Conservation (phyloP, 2,797 vertebrate species). For the Diceros bicornis region DNA sequence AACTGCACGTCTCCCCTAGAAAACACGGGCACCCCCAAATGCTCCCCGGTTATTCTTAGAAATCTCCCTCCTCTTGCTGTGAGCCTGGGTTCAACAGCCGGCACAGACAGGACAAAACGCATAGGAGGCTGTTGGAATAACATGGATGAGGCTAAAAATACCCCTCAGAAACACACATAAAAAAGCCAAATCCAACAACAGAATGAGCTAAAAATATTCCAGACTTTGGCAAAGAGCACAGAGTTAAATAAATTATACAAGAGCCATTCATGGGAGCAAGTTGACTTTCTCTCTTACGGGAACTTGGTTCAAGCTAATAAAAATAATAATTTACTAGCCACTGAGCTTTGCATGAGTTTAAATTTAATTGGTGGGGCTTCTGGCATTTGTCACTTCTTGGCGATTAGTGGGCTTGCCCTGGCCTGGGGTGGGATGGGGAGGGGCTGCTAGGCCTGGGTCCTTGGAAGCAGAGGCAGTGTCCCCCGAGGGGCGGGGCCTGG, state of each 20-base stretch:
- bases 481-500: neutral
- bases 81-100: slow-evolving; percentile 84
- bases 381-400: slow-evolving; percentile 87
- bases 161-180: slow-evolving; percentile 87
- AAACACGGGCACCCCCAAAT: slow-evolving; percentile 69
- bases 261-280: slow-evolving; percentile 86
- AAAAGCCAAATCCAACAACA: slow-evolving; percentile 90
- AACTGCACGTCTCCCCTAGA: slow-evolving; percentile 37
- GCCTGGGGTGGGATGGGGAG: slow-evolving; percentile 52
- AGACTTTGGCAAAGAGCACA: slow-evolving; percentile 89
- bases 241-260: slow-evolving; percentile 90
- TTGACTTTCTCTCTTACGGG: slow-evolving; percentile 85
- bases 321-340: slow-evolving; percentile 86
- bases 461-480: neutral
- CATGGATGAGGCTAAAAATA: slow-evolving; percentile 90
- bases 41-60: slow-evolving; percentile 82
- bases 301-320: slow-evolving; percentile 86
- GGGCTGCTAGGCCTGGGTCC: slow-evolving; percentile 1
- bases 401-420: slow-evolving; percentile 84
- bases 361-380: slow-evolving; percentile 88
- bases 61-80: slow-evolving; percentile 71
- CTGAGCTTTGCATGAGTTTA: slow-evolving; percentile 84
- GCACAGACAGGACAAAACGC: slow-evolving; percentile 87
- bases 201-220: slow-evolving; percentile 91
- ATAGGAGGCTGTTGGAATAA: slow-evolving; percentile 89